Percentiles rank a stretch among this genome's conserved stretches.
Conservation (phyloP, 2,113 vertebrate genomes). For the Pristiophorus japonicus region DNA sequence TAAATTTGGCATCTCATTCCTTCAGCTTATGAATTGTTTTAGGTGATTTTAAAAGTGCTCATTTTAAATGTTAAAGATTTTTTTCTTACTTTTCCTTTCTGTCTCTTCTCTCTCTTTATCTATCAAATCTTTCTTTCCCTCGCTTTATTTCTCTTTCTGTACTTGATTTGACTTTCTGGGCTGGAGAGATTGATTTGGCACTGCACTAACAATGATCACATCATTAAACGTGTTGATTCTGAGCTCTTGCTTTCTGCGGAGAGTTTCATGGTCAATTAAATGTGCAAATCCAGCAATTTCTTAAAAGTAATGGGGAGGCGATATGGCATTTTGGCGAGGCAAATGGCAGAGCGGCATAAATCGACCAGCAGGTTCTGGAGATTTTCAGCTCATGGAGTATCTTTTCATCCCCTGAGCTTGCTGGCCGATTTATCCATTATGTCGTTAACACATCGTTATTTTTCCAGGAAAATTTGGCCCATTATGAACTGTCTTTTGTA, state of each 20-base stretch:
- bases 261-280: background rate
- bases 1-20: background rate
- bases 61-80: background rate
- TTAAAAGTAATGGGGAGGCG: background rate
- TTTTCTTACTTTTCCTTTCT: background rate
- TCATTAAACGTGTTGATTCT: background rate
- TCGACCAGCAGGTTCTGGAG: background rate
- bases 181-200: background rate
- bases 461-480: conserved; percentile 1
- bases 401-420: background rate
- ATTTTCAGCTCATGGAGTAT: background rate
- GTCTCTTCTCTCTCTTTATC: background rate
- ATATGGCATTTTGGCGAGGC: background rate
- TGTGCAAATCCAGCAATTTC: background rate
- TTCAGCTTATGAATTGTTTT: background rate
- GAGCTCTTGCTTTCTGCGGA: background rate
- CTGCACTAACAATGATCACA: background rate
- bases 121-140: background rate
- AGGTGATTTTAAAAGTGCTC: background rate
- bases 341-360: background rate
- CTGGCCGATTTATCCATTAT: background rate
- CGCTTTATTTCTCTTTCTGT: background rate
- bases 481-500: background rate
- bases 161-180: background rate
- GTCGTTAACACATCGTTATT: background rate